Percentiles rank a stretch among this genome's conserved stretches.
These are phyloP conservation scores for Yponomeuta malinellus DNA, from an alignment of 2,888 invertebrate genomes.

Conservation along the genomic window DNA sequence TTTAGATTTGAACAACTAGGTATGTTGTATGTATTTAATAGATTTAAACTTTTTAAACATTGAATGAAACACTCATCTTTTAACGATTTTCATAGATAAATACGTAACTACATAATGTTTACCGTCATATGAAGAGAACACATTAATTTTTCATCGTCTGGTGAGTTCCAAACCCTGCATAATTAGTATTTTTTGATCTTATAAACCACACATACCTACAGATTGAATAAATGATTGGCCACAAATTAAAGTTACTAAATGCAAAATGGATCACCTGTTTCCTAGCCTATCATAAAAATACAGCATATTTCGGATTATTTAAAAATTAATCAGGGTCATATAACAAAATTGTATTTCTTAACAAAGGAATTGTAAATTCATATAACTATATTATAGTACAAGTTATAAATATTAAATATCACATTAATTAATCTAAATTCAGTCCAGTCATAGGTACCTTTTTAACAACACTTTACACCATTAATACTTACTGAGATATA, in stretches of 20 bases:
- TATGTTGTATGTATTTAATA: background rate
- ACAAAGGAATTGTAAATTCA: conserved; percentile 36
- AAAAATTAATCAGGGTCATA: background rate
- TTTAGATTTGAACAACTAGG: background rate
- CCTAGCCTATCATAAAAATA: background rate
- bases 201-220: background rate
- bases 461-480: conserved; percentile 33
- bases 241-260: conserved; percentile 1
- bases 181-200: background rate
- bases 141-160: background rate
- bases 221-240: background rate
- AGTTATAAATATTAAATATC: conserved; percentile 72
- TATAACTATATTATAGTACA: conserved; percentile 54
- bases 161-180: background rate
- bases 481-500: conserved; percentile 12
- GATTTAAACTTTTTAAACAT: background rate
- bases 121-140: background rate
- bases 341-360: background rate
- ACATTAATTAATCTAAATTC: conserved; percentile 67
- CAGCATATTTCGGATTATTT: background rate
- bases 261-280: background rate
- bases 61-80: background rate
- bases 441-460: conserved; percentile 57
- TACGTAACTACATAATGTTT: background rate
- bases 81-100: background rate